A percentile compares a stretch with the other conserved stretches of the same genome.
phyloP scores from a whole-genome alignment of 2,113 vertebrate species.

The Ctenomys sociabilis region DNA sequence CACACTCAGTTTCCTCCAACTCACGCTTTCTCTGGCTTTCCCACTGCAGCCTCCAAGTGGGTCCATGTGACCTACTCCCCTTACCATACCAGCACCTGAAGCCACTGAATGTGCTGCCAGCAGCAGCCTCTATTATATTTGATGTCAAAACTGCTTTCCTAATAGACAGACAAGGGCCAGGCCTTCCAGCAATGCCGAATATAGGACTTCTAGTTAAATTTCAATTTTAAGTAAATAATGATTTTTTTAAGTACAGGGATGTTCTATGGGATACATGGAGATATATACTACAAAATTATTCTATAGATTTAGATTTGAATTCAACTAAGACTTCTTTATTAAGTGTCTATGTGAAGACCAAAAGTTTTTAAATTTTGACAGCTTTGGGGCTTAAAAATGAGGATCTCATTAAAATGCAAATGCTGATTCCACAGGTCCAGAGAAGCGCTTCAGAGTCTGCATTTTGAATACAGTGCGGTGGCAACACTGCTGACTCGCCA shows the following conservation, averaged over 20 bases:
- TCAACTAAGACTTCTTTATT: background rate
- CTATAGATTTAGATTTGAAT: constrained; percentile 31
- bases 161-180: background rate
- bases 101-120: background rate
- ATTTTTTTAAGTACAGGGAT: background rate
- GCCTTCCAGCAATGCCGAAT: background rate
- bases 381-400: background rate
- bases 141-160: background rate
- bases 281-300: background rate
- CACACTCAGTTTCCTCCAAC: background rate
- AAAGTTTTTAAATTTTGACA: constrained; percentile 13
- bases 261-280: background rate
- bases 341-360: background rate
- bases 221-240: constrained; percentile 38
- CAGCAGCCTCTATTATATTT: fast-evolving
- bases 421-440: background rate
- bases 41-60: background rate
- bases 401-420: background rate
- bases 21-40: background rate
- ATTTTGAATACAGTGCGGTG: background rate
- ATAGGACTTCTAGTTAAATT: background rate
- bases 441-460: background rate
- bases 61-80: background rate
- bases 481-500: background rate
- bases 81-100: background rate